phyloP scores from a whole-genome alignment of 2,888 invertebrate species.

The Mactromeris polynyma region DNA sequence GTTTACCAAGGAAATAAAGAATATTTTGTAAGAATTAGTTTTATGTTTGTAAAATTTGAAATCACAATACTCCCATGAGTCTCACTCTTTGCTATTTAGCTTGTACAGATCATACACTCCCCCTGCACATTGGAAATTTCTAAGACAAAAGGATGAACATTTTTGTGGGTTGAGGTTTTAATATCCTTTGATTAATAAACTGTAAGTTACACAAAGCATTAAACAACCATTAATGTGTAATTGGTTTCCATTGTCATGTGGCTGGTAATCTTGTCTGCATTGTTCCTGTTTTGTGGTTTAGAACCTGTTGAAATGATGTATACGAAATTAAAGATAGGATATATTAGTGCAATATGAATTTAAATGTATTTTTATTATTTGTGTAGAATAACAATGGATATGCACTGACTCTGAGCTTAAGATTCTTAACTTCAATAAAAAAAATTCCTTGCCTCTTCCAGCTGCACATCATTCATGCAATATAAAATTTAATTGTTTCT shows the following conservation, averaged over 20 bases:
- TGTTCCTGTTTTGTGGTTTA: not conserved
- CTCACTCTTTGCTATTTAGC: no score
- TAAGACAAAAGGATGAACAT: not conserved
- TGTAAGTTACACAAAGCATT: not conserved
- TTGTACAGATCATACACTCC: no score
- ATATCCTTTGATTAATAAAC: not conserved
- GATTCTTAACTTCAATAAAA: no score
- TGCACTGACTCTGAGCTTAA: not conserved
- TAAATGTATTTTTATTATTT: not conserved
- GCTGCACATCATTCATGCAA: not conserved
- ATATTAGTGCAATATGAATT: not conserved
- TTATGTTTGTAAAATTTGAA: no score
- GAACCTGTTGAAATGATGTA: not conserved
- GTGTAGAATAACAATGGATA: not conserved
- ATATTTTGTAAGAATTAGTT: no score
- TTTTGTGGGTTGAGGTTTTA: not conserved
- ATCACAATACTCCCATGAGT: no score
- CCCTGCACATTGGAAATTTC: not conserved
- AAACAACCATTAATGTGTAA: not conserved
- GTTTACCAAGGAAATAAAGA: no score
- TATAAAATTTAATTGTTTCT: not conserved
- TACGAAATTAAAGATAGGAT: not conserved
- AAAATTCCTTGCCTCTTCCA: no score
- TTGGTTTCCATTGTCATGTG: not conserved
- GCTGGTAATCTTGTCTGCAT: not conserved